phyloP scores from a whole-genome alignment of 2,888 invertebrate species.

The Stictocephala bisonia region DNA sequence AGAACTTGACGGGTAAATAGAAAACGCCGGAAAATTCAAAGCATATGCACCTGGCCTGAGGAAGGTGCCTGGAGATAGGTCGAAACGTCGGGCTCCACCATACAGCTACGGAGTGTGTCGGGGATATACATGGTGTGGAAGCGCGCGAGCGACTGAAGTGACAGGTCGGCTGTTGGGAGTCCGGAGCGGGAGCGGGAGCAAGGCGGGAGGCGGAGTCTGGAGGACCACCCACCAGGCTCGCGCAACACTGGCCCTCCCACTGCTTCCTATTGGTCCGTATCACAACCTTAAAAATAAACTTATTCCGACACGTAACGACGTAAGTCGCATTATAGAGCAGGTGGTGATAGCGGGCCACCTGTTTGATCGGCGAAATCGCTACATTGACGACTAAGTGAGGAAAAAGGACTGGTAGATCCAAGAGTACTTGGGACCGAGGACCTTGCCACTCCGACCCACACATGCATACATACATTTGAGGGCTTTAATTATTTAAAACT shows the following conservation, averaged over 20 bases:
- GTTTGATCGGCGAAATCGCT: neutral
- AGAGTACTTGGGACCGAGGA: too few relatives aligned
- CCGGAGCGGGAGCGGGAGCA: neutral
- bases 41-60: slow-evolving; percentile 85
- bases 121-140: slow-evolving; percentile 82
- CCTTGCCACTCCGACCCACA: too few relatives aligned
- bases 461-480: too few relatives aligned
- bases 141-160: slow-evolving; percentile 28
- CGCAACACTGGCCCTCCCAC: slow-evolving; percentile 23
- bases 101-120: slow-evolving; percentile 93
- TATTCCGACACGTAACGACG: neutral
- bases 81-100: slow-evolving; percentile 95
- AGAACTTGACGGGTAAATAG: slow-evolving; percentile 10
- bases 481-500: too few relatives aligned
- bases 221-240: slow-evolving; percentile 22
- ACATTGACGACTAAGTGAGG: too few relatives aligned
- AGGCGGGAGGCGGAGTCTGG: slow-evolving; percentile 11
- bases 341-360: slow-evolving; percentile 16
- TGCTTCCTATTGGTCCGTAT: slow-evolving; percentile 2
- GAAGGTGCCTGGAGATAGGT: slow-evolving; percentile 95
- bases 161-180: slow-evolving; percentile 5
- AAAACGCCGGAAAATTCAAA: slow-evolving; percentile 52
- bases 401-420: too few relatives aligned
- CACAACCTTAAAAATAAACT: neutral
- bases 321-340: neutral